A percentile compares a stretch with the other conserved stretches of the same genome.
These are phyloP conservation scores for Ganaspis sp. DNA, from an alignment of 1,140 invertebrate genomes.

Conservation along the genomic window DNA sequence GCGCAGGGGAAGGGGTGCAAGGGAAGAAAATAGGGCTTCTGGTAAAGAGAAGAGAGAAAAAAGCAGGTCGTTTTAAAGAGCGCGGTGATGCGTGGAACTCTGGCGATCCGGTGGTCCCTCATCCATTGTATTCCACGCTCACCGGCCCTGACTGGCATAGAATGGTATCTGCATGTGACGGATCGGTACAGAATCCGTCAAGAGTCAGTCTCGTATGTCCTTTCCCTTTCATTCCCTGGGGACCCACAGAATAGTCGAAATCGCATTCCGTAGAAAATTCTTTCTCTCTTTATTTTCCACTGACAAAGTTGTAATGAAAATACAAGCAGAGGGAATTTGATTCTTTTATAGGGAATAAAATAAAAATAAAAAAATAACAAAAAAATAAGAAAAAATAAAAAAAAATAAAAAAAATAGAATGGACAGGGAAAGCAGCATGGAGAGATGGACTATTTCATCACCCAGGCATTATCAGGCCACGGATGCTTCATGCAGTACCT, in stretches of 20 bases:
- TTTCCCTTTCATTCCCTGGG: conserved; percentile 15
- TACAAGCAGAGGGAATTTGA: too few relatives aligned
- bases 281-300: not conserved
- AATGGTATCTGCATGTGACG: conserved; percentile 71
- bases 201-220: conserved; percentile 52
- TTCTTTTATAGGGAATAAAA: too few relatives aligned
- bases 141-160: conserved; percentile 53
- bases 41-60: conserved; percentile 45
- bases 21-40: conserved; percentile 18
- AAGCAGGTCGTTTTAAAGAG: conserved; percentile 71
- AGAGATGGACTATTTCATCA: too few relatives aligned
- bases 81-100: conserved; percentile 70
- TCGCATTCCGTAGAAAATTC: not conserved
- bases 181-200: conserved; percentile 63
- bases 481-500: too few relatives aligned
- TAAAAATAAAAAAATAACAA: too few relatives aligned
- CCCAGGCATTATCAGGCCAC: too few relatives aligned
- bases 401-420: too few relatives aligned
- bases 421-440: too few relatives aligned
- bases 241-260: conserved; percentile 1
- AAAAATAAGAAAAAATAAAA: too few relatives aligned
- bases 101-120: conserved; percentile 52
- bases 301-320: too few relatives aligned
- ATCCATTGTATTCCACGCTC: conserved; percentile 44
- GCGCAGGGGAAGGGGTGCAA: conserved; percentile 7